Evolutionary conservation across 1,140 invertebrate species (phyloP).

Genomic region (Stenopsyche tienmushanensis): DNA sequence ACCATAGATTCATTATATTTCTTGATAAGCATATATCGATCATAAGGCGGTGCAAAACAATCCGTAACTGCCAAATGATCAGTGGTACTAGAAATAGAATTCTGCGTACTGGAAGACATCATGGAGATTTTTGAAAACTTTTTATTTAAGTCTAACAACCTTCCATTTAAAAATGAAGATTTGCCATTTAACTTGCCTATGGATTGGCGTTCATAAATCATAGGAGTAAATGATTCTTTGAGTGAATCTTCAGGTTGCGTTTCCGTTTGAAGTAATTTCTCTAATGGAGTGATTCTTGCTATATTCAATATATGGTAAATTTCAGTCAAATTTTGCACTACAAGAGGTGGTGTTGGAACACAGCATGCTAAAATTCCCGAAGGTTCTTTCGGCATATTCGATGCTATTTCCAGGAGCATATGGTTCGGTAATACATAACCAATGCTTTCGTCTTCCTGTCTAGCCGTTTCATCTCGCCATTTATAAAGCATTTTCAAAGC

Average conservation of each 20-base stretch:
- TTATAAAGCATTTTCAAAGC: slow-evolving; percentile 80
- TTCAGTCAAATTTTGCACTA: slow-evolving; percentile 45
- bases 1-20: slow-evolving; percentile 9
- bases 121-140: too few relatives aligned
- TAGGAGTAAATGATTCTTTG: neutral
- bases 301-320: slow-evolving; percentile 46
- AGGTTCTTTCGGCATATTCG: slow-evolving; percentile 88
- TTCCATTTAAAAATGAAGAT: too few relatives aligned
- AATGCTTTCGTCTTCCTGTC: slow-evolving; percentile 88
- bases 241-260: neutral
- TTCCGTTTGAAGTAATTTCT: neutral
- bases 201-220: neutral
- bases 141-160: too few relatives aligned
- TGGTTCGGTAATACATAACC: slow-evolving; percentile 94
- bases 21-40: slow-evolving; percentile 1
- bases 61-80: too few relatives aligned
- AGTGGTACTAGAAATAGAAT: too few relatives aligned
- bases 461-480: slow-evolving; percentile 87
- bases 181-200: too few relatives aligned
- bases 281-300: slow-evolving; percentile 32
- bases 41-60: neutral
- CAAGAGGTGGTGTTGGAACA: slow-evolving; percentile 85
- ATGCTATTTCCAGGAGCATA: slow-evolving; percentile 89
- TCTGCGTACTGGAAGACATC: too few relatives aligned
- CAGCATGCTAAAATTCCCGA: slow-evolving; percentile 93